Evolutionary conservation across 2,113 vertebrate species (phyloP).

Genomic region (Catharus minimus): DNA sequence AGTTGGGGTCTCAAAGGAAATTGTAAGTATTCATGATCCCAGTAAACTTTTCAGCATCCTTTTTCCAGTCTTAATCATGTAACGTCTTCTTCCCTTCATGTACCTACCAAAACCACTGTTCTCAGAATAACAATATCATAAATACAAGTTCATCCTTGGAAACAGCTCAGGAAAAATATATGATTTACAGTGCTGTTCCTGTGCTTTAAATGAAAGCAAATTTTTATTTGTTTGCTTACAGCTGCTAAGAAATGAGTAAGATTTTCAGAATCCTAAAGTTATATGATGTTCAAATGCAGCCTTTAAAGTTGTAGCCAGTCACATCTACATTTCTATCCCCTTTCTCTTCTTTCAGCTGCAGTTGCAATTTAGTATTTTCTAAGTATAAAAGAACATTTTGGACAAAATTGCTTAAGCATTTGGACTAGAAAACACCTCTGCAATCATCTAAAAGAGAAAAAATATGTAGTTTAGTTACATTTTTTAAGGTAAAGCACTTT

Average conservation of each 20-base stretch:
- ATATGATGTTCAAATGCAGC: neutral
- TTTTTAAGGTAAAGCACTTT: neutral
- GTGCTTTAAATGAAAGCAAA: neutral
- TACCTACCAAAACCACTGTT: neutral
- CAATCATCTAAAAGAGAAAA: neutral
- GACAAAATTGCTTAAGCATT: neutral
- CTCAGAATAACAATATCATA: neutral
- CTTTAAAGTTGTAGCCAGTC: neutral
- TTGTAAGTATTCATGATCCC: neutral
- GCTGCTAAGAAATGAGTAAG: neutral
- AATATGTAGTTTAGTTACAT: neutral
- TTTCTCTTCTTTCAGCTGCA: neutral
- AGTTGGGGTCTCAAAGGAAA: neutral
- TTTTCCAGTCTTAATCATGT: neutral
- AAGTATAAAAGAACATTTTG: neutral
- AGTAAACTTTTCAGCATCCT: neutral
- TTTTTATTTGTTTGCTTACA: neutral
- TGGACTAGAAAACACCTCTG: neutral
- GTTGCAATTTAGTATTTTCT: neutral
- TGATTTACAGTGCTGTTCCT: neutral
- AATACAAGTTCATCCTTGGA: neutral
- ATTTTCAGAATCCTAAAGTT: neutral
- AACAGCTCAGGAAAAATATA: neutral
- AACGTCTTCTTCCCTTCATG: neutral
- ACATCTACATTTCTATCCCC: neutral